Conservation (phyloP, 2,797 vertebrate species). For the Heterohyrax brucei region DNA sequence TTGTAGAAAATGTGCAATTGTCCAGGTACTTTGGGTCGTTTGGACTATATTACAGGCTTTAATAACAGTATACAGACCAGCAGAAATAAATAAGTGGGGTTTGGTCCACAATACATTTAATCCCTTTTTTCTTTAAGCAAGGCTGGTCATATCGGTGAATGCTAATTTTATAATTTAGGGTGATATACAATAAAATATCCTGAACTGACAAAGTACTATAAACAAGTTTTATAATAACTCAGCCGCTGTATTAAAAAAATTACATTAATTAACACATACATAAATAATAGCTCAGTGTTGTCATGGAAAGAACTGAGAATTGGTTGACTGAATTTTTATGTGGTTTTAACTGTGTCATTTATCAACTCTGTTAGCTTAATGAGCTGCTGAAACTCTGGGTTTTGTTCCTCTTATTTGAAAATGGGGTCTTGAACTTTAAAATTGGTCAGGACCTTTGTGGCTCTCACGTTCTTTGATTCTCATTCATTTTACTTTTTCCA, state of each 20-base stretch:
- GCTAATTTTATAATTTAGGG: conserved; percentile 47
- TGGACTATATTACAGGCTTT: not conserved
- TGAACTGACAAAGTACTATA: not conserved
- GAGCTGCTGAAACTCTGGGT: not conserved
- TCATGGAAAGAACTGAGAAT: not conserved
- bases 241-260: not conserved
- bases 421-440: conserved; percentile 40
- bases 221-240: not conserved
- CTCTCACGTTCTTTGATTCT: conserved; percentile 32
- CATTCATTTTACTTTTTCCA: conserved; percentile 58
- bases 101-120: not conserved
- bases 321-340: not conserved
- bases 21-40: not conserved
- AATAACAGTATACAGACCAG: not conserved
- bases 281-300: not conserved
- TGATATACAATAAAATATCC: conserved; percentile 28
- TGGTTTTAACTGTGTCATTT: not conserved
- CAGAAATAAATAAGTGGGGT: not conserved
- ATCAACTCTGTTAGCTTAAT: not conserved
- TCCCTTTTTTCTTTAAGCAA: conserved; percentile 14
- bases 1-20: not conserved
- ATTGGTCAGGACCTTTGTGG: not conserved
- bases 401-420: conserved; percentile 32
- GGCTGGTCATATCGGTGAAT: not conserved
- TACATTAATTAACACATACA: conserved; percentile 4